A percentile compares a stretch with the other conserved stretches of the same genome.
Conservation (phyloP, 2,113 vertebrate species). For the Callorhinus ursinus region DNA sequence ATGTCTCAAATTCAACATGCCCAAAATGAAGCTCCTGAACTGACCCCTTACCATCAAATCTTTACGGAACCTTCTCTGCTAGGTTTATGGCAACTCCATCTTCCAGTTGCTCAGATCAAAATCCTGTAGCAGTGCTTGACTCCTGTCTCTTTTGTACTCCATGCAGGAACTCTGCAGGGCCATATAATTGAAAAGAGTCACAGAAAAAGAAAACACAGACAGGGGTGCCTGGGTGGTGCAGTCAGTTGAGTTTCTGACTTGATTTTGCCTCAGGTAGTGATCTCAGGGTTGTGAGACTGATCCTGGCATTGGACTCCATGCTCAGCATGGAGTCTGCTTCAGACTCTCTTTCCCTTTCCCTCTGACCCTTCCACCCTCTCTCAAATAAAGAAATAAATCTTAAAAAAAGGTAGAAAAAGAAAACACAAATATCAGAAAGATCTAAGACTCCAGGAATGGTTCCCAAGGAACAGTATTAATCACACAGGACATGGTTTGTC, state of each 20-base stretch:
- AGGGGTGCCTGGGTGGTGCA: not conserved
- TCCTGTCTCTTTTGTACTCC: not conserved
- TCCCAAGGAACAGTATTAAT: not conserved
- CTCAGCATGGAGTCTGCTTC: not conserved
- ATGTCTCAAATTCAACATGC: not conserved
- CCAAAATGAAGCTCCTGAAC: not conserved
- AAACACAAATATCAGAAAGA: not conserved
- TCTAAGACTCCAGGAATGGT: not conserved
- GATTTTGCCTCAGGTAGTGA: not conserved
- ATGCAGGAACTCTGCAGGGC: not conserved
- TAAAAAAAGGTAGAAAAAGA: not conserved
- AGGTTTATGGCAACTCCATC: not conserved
- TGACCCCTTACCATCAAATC: not conserved
- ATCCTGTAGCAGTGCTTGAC: not conserved
- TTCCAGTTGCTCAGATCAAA: not conserved
- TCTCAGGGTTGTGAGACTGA: not conserved
- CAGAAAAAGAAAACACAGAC: not conserved
- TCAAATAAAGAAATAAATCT: not conserved
- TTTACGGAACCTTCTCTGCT: not conserved
- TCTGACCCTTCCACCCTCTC: not conserved
- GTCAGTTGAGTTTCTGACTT: not conserved
- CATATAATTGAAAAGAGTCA: not conserved
- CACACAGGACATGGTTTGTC: not conserved
- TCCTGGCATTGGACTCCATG: not conserved
- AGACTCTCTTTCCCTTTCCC: not conserved